Evolutionary conservation across 2,888 invertebrate species (phyloP), one percentile per base, ranked within the genome.

Genomic region (Iselma pallidipennis): DNA sequence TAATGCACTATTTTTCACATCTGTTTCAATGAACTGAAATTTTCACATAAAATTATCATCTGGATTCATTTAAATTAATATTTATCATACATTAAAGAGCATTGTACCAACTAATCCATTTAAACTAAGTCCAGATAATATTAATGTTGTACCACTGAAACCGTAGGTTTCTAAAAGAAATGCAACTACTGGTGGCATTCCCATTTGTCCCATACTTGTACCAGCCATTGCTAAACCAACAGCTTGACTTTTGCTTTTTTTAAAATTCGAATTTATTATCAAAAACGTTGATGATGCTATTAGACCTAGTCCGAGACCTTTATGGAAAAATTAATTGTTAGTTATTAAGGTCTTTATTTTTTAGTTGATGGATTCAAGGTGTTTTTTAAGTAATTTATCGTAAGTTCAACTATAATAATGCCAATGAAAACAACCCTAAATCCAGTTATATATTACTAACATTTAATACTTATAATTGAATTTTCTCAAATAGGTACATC

Each of bases 161-260:
- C 88, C 88, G 77, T 87, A 90, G 69, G 85, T 82, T 66, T 87
- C 86, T 65, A 91, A 78, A 51, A 91, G 84, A 72, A 86, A 84
- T 50, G 87, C 83, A 59, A 91, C 88, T 67, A 90, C 82, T 74
- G 89, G 89, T 2, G 91, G 91, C 85, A 91, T 88, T 63, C 90
- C 76, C 78, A 90, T 89, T 77, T 91, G 90, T 2, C 91, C 91
- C 25, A 91, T 80, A 62, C 91, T 90, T 66, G 91, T 90, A 58
- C 91, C 91, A 25, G 90, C 90, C 82, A 91, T 86, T 0, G 91
- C 88, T 28, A 91, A 82, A 1, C 91, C 91, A 57, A 91, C 90
- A n/a, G 91, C 91, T 42, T 88, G 85, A 63, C 89, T 89, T 70
- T 89, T 87, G 75, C 83, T 86, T 59, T 83, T 82, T 60, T 84